These are phyloP conservation scores for Quiscalus mexicanus DNA, from an alignment of 2,113 vertebrate genomes.

Conservation along the genomic window DNA sequence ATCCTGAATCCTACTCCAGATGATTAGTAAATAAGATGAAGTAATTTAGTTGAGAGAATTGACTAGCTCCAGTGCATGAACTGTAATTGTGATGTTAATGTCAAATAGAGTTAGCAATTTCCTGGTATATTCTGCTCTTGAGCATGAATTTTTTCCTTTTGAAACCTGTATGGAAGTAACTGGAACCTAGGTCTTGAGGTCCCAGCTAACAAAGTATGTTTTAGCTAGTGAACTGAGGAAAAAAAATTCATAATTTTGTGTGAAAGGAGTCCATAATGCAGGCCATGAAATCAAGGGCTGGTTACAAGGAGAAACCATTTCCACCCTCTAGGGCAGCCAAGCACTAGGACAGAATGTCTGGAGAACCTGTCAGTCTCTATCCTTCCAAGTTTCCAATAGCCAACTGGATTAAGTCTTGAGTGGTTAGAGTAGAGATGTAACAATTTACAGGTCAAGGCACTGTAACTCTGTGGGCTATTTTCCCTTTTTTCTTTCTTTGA, in stretches of 20 bases:
- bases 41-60: constrained; percentile 60
- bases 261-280: background rate
- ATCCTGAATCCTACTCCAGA: constrained; percentile 41
- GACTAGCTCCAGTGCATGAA: constrained; percentile 39
- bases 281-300: background rate
- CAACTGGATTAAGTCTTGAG: background rate
- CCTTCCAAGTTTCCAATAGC: background rate
- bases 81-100: constrained; percentile 53
- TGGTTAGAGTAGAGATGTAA: background rate
- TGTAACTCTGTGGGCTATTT: background rate
- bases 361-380: background rate
- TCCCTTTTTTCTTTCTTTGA: background rate
- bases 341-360: background rate
- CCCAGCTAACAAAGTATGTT: background rate
- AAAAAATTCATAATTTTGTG: background rate
- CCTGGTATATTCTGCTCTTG: background rate
- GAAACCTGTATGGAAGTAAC: background rate
- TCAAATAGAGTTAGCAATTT: constrained; percentile 32
- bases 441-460: background rate
- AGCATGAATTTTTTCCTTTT: background rate
- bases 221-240: background rate
- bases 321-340: background rate
- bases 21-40: constrained; percentile 69
- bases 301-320: background rate
- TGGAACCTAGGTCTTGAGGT: background rate